These are phyloP conservation scores for Castor canadensis DNA, from an alignment of 2,113 vertebrate genomes.

Conservation along the genomic window DNA sequence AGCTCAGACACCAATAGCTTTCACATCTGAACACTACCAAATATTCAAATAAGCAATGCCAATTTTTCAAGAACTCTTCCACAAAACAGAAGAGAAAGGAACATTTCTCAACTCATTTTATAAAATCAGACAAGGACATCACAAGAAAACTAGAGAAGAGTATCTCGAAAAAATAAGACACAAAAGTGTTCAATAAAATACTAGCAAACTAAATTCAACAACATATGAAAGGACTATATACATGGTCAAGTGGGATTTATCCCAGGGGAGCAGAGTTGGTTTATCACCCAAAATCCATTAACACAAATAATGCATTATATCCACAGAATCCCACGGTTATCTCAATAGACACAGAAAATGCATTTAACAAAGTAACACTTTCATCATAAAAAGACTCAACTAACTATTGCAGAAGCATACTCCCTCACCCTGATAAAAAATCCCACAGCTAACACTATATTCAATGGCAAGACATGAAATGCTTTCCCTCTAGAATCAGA, in stretches of 20 bases:
- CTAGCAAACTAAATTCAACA: too few relatives aligned
- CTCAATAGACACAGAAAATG: too few relatives aligned
- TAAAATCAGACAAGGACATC: too few relatives aligned
- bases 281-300: not conserved
- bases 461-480: too few relatives aligned
- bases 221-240: too few relatives aligned
- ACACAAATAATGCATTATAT: not conserved
- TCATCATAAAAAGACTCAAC: not conserved
- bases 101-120: not conserved
- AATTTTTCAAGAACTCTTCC: not conserved
- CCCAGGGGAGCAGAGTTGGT: not conserved
- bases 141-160: too few relatives aligned
- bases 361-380: too few relatives aligned
- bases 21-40: not conserved
- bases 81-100: not conserved
- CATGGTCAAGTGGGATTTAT: not conserved
- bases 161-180: too few relatives aligned
- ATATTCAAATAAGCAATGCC: not conserved
- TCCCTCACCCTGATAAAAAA: not conserved
- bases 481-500: too few relatives aligned
- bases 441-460: too few relatives aligned
- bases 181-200: too few relatives aligned
- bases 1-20: not conserved
- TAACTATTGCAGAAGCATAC: not conserved
- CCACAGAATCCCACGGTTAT: not conserved